phyloP scores from a whole-genome alignment of 2,113 vertebrate species.

The Amphilophus citrinellus region DNA sequence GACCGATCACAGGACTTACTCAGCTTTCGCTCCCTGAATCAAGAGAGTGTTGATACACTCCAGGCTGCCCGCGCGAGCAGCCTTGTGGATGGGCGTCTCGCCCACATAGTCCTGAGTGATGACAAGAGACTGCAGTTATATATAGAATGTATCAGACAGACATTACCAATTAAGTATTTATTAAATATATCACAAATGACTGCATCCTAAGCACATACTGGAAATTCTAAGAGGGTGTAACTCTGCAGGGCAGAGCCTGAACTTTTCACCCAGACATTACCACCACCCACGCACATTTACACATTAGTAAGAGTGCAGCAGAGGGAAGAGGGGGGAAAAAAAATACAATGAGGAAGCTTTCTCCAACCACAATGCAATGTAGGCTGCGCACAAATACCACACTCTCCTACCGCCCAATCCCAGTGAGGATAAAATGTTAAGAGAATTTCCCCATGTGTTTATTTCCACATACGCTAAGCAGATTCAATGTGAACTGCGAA shows the following conservation, averaged over 20 bases:
- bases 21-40: conserved; percentile 93
- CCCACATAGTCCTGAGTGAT: conserved; percentile 95
- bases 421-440: not conserved
- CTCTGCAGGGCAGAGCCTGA: conserved; percentile 23
- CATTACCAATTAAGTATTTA: not conserved
- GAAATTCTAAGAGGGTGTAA: conserved; percentile 13
- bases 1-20: conserved; percentile 89
- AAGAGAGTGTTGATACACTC: conserved; percentile 96
- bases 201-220: not conserved
- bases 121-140: conserved; percentile 48
- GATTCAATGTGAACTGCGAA: not conserved
- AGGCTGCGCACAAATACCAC: not conserved
- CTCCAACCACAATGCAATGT: conserved; percentile 20
- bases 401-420: not conserved
- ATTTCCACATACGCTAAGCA: conserved; percentile 2
- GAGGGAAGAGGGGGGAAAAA: not conserved
- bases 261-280: conserved; percentile 63
- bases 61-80: conserved; percentile 96
- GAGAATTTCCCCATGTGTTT: not conserved
- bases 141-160: conserved; percentile 19
- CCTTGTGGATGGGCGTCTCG: conserved; percentile 98
- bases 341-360: not conserved
- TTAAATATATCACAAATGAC: not conserved
- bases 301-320: conserved; percentile 34
- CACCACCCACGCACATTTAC: conserved; percentile 43